Conservation (phyloP, 2,113 vertebrate genomes). For the Eidolon helvum region DNA sequence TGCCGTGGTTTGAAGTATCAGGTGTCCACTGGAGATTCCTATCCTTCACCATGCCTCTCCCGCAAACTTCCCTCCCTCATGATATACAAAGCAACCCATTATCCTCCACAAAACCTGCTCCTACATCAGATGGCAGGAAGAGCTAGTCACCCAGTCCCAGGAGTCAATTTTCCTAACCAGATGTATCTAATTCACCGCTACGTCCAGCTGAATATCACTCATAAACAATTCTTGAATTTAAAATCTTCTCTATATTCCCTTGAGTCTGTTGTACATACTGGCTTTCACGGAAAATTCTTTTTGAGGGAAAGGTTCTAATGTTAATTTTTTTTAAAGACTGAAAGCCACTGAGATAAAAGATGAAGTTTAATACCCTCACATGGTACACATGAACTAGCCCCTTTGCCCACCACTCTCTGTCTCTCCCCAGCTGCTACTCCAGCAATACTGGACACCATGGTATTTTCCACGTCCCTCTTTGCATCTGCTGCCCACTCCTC, state of each 20-base stretch:
- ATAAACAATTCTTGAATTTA: background rate
- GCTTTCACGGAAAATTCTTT: background rate
- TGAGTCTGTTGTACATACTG: background rate
- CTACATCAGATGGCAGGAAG: too few relatives aligned
- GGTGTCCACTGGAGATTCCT: background rate
- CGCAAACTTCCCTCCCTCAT: background rate
- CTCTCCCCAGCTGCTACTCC: background rate
- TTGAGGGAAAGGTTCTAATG: background rate
- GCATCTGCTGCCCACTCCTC: background rate
- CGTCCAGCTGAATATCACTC: background rate
- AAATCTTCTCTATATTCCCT: background rate
- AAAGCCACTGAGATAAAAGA: background rate
- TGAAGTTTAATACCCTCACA: background rate
- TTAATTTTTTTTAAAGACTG: background rate
- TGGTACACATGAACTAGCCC: background rate
- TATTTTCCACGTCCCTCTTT: background rate
- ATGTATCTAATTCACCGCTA: background rate
- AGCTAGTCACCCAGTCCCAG: too few relatives aligned
- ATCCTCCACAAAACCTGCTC: too few relatives aligned
- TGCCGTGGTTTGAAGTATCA: background rate
- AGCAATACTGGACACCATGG: too few relatives aligned
- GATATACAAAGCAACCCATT: background rate
- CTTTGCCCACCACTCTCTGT: background rate
- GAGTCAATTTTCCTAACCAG: background rate
- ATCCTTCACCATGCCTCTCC: background rate